phyloP scores from a whole-genome alignment of 2,113 vertebrate species.

The Caretta caretta region DNA sequence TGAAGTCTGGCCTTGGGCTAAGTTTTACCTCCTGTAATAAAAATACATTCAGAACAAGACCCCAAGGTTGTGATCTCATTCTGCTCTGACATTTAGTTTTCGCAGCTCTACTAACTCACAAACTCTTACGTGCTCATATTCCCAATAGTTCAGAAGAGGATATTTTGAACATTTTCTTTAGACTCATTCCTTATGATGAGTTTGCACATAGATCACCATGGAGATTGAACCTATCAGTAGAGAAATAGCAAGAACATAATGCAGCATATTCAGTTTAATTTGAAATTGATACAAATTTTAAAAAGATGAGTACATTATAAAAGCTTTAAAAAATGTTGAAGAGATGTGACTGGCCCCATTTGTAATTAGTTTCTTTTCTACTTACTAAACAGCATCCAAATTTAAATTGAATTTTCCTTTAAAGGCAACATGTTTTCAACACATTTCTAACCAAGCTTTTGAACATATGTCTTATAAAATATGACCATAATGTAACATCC shows the following conservation, averaged over 20 bases:
- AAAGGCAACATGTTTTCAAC: background rate
- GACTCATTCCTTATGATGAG: background rate
- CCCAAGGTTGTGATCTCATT: background rate
- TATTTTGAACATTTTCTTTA: background rate
- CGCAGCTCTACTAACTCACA: background rate
- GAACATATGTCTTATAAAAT: background rate
- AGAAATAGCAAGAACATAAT: background rate
- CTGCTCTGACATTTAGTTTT: background rate
- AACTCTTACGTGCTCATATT: accelerated
- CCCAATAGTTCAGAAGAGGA: background rate
- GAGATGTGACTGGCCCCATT: background rate
- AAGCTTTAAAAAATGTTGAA: background rate
- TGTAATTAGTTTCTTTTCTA: background rate
- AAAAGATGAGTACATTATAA: background rate
- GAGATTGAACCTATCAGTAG: background rate
- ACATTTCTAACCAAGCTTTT: background rate
- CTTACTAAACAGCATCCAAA: background rate
- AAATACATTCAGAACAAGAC: background rate
- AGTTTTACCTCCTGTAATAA: background rate
- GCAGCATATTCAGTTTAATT: background rate
- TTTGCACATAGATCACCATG: background rate
- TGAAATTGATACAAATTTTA: background rate
- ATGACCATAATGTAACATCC: background rate
- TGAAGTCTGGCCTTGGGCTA: background rate
- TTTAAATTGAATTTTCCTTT: background rate